Evolutionary conservation across 2,888 invertebrate genomes (phyloP).

Genomic region (Mallateleia sp.): DNA sequence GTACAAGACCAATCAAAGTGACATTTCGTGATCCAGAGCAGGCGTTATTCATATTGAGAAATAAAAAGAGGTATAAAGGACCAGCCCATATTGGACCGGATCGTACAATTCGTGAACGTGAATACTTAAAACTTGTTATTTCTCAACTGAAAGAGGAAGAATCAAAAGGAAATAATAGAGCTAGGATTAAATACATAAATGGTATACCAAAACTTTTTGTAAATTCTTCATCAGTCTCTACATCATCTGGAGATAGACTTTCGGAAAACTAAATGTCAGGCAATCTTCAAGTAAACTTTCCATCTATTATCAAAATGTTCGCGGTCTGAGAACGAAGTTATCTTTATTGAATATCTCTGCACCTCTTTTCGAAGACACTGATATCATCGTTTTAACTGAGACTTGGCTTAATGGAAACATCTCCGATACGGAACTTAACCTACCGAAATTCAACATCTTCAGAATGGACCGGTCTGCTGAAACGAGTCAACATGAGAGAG

Average conservation of each 20-base stretch:
- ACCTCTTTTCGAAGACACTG: neutral
- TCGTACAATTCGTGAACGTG: neutral
- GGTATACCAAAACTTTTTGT: neutral
- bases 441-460: neutral
- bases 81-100: neutral
- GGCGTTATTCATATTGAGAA: neutral
- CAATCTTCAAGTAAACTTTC: neutral
- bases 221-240: neutral
- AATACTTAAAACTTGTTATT: neutral
- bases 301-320: constrained; percentile 12
- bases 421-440: neutral
- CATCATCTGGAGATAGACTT: too few species aligned
- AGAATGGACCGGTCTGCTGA: neutral
- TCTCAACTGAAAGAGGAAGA: neutral
- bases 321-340: constrained; percentile 9
- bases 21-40: neutral
- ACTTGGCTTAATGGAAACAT: constrained; percentile 3
- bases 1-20: neutral
- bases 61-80: neutral
- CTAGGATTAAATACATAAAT: neutral
- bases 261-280: constrained; percentile 11
- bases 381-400: constrained; percentile 3
- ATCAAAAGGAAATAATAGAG: neutral
- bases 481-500: constrained; percentile 15
- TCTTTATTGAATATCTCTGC: neutral